Evolutionary conservation across 2,888 invertebrate genomes (phyloP).

Genomic region (Lasioglossum zephyrum): DNA sequence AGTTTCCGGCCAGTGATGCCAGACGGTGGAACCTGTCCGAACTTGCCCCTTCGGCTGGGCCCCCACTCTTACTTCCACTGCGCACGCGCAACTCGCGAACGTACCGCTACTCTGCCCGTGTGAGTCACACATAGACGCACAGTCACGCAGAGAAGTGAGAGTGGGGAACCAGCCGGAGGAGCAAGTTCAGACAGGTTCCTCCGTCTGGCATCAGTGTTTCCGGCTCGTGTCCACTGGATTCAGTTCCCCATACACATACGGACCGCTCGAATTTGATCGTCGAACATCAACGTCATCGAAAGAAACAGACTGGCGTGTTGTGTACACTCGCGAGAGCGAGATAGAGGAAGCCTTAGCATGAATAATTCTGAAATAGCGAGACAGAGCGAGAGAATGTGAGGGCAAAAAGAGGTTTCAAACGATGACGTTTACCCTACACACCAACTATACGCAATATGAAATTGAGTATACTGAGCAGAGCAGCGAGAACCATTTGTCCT

Average conservation of each 20-base stretch:
- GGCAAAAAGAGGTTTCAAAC: slow-evolving; percentile 47
- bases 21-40: no score
- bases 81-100: no score
- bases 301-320: background rate
- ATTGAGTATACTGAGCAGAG: slow-evolving; percentile 71
- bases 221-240: background rate
- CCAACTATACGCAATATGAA: slow-evolving; percentile 70
- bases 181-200: no score
- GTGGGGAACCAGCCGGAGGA: no score
- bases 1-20: background rate
- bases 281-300: slow-evolving; percentile 14
- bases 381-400: slow-evolving; percentile 18
- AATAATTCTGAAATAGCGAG: slow-evolving; percentile 26
- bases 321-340: slow-evolving; percentile 4
- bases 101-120: no score
- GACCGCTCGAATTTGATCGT: slow-evolving; percentile 23
- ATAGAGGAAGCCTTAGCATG: slow-evolving; percentile 21
- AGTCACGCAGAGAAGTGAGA: no score
- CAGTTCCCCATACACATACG: slow-evolving; percentile 9
- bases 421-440: slow-evolving; percentile 67
- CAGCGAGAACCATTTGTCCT: slow-evolving; percentile 76
- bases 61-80: no score
- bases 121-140: no score
- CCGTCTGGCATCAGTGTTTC: no score
- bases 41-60: no score